Evolutionary conservation across 2,888 invertebrate species (phyloP).

Genomic region (Rotaria magnacalcarata): DNA sequence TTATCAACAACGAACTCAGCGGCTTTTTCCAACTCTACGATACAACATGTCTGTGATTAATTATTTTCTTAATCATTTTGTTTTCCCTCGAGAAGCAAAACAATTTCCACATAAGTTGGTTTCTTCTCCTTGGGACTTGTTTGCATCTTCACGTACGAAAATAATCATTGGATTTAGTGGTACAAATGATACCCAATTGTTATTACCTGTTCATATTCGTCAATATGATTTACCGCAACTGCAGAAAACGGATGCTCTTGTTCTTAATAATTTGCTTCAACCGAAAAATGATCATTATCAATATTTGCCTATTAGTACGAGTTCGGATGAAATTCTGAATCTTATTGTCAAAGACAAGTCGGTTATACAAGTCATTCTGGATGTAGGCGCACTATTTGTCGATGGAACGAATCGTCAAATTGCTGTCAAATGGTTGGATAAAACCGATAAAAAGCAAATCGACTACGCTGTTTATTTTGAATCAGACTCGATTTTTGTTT

Average conservation of each 20-base stretch:
- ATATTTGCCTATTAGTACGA: neutral
- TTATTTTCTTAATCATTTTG: neutral
- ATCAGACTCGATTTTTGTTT: neutral
- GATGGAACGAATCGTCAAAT: neutral
- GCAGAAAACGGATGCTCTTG: neutral
- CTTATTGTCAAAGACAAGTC: neutral
- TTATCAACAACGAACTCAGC: neutral
- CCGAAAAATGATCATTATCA: neutral
- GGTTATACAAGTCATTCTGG: neutral
- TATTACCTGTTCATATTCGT: neutral
- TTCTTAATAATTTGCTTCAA: neutral
- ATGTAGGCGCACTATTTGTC: neutral
- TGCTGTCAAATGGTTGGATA: neutral
- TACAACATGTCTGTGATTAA: neutral
- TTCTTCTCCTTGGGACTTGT: neutral
- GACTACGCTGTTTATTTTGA: neutral
- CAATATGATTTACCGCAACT: neutral
- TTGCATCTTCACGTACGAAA: neutral
- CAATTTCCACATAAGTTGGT: neutral
- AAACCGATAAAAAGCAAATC: neutral
- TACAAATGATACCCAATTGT: neutral
- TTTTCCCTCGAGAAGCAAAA: neutral
- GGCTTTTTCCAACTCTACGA: neutral
- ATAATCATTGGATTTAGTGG: slow-evolving; percentile 6
- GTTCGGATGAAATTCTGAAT: neutral